phyloP scores from a whole-genome alignment of 2,888 invertebrate species.

The Ommatoiulus sabulosus region DNA sequence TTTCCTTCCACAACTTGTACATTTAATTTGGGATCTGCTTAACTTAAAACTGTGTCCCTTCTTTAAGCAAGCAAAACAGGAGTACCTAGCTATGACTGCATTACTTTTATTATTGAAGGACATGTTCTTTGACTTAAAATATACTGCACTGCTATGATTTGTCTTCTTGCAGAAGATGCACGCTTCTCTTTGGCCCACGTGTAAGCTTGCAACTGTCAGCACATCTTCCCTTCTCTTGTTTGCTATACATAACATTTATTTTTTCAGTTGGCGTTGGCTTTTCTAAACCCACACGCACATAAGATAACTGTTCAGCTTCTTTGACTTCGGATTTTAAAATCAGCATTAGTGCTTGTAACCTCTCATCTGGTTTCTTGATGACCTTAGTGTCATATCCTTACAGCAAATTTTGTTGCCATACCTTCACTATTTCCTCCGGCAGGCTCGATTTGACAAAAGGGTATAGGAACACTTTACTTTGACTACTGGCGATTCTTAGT shows the following conservation, averaged over 20 bases:
- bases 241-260: too few species aligned
- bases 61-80: neutral
- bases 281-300: neutral
- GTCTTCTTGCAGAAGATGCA: neutral
- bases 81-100: neutral
- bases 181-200: neutral
- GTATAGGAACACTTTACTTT: neutral
- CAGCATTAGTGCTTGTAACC: neutral
- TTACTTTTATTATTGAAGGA: neutral
- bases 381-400: neutral
- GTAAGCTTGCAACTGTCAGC: neutral
- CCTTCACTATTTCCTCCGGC: neutral
- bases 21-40: neutral
- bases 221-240: neutral
- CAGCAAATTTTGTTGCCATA: neutral
- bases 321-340: neutral
- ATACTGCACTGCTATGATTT: neutral
- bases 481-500: neutral
- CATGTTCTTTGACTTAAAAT: neutral
- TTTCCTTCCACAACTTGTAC: neutral
- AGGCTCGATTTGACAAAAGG: neutral
- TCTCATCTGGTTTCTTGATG: too few species aligned
- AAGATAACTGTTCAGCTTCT: neutral
- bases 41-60: neutral
- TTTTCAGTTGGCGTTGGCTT: neutral